These are phyloP conservation scores for Scaptomyza polygonia DNA, from an alignment of 2,888 invertebrate genomes.

Conservation along the genomic window DNA sequence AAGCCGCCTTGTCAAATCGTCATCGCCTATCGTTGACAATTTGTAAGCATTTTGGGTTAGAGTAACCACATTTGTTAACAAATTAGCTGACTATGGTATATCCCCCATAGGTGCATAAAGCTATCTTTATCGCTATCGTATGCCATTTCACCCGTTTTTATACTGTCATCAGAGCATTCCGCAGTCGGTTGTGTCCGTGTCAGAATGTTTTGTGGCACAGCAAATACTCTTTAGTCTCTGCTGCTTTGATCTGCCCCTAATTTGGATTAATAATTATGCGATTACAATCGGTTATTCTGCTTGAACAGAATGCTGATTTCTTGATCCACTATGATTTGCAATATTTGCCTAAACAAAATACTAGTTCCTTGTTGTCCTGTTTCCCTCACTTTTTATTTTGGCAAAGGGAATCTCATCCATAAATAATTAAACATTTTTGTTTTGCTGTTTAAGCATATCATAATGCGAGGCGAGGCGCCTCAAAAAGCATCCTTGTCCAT, in stretches of 20 bases:
- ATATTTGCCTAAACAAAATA: conserved; percentile 36
- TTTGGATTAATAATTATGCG: neutral
- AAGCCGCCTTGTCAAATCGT: too few species aligned
- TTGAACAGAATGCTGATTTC: conserved; percentile 21
- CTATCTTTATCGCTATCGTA: too few species aligned
- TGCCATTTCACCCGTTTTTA: too few species aligned
- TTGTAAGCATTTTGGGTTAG: too few species aligned
- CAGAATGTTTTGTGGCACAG: too few species aligned
- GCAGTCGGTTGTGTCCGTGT: too few species aligned
- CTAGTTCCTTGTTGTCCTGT: conserved; percentile 8
- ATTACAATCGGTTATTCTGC: conserved; percentile 9
- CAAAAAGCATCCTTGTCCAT: conserved; percentile 52
- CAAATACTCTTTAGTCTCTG: neutral
- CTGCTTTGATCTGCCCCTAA: conserved; percentile 24
- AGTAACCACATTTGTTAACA: too few species aligned
- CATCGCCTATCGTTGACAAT: too few species aligned
- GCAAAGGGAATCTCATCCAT: conserved; percentile 57
- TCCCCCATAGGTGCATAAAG: too few species aligned
- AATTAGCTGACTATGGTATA: too few species aligned
- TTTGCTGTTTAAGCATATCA: conserved; percentile 81
- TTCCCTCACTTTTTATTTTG: neutral
- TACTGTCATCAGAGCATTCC: too few species aligned
- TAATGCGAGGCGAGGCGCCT: conserved; percentile 75
- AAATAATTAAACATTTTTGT: conserved; percentile 83
- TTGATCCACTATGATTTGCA: conserved; percentile 38